Evolutionary conservation across 1,140 invertebrate species (phyloP).

Genomic region (Drosophila jambulina): DNA sequence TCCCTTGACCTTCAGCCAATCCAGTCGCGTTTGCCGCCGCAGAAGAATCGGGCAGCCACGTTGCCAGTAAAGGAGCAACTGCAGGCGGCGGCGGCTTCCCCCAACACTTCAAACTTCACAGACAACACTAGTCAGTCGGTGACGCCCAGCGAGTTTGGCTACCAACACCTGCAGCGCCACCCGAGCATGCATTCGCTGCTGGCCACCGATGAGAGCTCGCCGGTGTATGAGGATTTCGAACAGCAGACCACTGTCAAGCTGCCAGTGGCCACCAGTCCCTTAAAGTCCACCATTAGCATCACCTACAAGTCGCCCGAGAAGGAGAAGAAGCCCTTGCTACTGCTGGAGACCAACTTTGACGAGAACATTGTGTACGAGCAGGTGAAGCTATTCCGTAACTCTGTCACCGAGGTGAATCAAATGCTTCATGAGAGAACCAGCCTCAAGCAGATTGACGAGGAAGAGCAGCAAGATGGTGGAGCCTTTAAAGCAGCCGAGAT

Average conservation of each 20-base stretch:
- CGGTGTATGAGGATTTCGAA: conserved; percentile 79
- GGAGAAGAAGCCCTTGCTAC: conserved; percentile 58
- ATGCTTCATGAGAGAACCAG: conserved; percentile 83
- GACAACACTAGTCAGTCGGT: conserved; percentile 85
- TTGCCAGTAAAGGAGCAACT: conserved; percentile 66
- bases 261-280: conserved; percentile 84
- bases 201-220: conserved; percentile 79
- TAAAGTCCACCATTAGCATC: conserved; percentile 90
- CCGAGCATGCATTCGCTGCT: conserved; percentile 80
- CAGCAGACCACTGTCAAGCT: conserved; percentile 75
- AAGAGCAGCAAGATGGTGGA: conserved; percentile 66
- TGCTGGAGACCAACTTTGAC: conserved; percentile 82
- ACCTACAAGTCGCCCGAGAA: conserved; percentile 86
- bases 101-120: conserved; percentile 84
- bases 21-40: conserved; percentile 57
- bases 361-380: conserved; percentile 89
- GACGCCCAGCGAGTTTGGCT: conserved; percentile 84
- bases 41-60: conserved; percentile 54
- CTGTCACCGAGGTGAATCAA: conserved; percentile 91
- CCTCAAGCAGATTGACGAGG: conserved; percentile 74
- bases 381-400: conserved; percentile 90
- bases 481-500: conserved; percentile 75
- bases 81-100: conserved; percentile 58
- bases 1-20: conserved; percentile 75
- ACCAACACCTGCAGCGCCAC: conserved; percentile 83